Evolutionary conservation across 2,888 invertebrate species (phyloP).

Genomic region (Tineola bisselliella): DNA sequence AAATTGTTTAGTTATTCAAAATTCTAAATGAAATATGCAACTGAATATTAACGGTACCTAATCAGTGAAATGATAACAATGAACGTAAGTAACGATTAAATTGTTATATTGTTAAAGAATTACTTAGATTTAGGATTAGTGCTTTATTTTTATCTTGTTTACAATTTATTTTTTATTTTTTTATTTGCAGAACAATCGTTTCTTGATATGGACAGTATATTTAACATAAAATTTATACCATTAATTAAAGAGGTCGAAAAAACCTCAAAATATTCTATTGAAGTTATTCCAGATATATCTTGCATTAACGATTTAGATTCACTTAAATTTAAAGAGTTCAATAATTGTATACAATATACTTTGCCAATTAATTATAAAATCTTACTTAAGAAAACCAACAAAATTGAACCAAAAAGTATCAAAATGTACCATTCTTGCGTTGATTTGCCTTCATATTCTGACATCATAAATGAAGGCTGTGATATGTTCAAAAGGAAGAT

Average conservation of each 20-base stretch:
- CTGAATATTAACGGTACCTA: not conserved
- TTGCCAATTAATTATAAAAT: slow-evolving; percentile 51
- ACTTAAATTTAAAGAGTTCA: slow-evolving; percentile 36
- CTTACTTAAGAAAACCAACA: slow-evolving; percentile 31
- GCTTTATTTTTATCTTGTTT: not conserved
- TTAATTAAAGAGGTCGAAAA: slow-evolving; percentile 30
- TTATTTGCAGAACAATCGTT: not conserved
- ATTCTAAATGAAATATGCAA: not conserved
- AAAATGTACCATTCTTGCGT: slow-evolving; percentile 52
- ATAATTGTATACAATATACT: slow-evolving; percentile 36
- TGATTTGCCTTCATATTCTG: slow-evolving; percentile 28
- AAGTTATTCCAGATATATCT: slow-evolving; percentile 47
- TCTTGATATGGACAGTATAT: not conserved
- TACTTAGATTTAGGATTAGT: not conserved
- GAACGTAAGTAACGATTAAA: not conserved
- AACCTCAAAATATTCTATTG: slow-evolving; percentile 36
- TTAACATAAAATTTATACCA: slow-evolving; percentile 39
- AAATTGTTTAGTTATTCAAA: not conserved
- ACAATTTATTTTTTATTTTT: not conserved
- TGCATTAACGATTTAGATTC: slow-evolving; percentile 40
- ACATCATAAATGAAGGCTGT: slow-evolving; percentile 18
- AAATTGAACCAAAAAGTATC: slow-evolving; percentile 18
- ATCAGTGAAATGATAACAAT: not conserved
- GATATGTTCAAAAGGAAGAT: slow-evolving; percentile 18
- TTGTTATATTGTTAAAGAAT: not conserved